These are phyloP conservation scores for Himalopsyche kuldschensis DNA, from an alignment of 2,888 invertebrate species.

Conservation along the genomic window DNA sequence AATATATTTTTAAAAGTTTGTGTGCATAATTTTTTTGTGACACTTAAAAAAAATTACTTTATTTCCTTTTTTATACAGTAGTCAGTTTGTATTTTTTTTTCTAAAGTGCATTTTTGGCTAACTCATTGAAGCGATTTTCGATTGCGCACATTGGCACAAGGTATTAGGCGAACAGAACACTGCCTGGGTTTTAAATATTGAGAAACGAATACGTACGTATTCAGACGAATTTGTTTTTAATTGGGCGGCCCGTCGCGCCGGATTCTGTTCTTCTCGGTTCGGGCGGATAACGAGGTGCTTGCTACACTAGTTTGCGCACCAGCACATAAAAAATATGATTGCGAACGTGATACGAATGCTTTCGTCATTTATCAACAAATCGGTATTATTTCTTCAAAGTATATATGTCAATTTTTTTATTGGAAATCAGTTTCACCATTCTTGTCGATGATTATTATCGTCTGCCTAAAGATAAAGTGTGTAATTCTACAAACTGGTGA, in stretches of 20 bases:
- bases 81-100: not conserved
- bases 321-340: not conserved
- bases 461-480: no score
- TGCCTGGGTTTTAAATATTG: not conserved
- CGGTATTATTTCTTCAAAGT: no score
- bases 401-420: no score
- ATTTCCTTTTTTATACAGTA: not conserved
- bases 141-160: not conserved
- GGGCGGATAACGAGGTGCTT: not conserved
- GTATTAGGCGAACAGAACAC: not conserved
- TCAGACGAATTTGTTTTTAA: not conserved
- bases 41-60: not conserved
- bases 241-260: not conserved
- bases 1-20: no score
- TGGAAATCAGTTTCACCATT: no score
- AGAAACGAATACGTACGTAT: not conserved
- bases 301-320: not conserved
- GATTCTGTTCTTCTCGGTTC: not conserved
- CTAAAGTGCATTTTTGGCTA: not conserved
- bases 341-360: not conserved
- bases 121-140: not conserved
- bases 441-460: no score
- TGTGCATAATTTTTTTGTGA: no score
- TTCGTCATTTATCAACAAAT: not conserved
- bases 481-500: no score